These are phyloP conservation scores for Bellardia bayeri DNA, from an alignment of 2,888 invertebrate genomes.

Conservation along the genomic window DNA sequence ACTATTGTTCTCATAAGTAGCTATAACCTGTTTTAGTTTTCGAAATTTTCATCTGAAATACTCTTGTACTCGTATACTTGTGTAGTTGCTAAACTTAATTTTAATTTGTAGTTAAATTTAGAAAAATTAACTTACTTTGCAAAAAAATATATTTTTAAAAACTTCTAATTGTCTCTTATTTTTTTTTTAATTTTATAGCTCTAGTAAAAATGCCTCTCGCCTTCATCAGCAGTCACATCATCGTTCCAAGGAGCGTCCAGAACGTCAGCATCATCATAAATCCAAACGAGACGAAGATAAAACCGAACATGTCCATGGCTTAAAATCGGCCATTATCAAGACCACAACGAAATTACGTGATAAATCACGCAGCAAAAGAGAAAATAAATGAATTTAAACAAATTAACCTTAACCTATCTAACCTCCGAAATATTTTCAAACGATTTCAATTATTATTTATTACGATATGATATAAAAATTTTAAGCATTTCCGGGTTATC, in stretches of 20 bases:
- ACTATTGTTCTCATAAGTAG: slow-evolving; percentile 69
- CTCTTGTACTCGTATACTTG: slow-evolving; percentile 12
- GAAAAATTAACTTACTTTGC: slow-evolving; percentile 57
- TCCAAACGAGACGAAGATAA: slow-evolving; percentile 78
- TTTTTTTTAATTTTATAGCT: slow-evolving; percentile 74
- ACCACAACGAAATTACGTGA: slow-evolving; percentile 69
- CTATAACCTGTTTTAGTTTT: slow-evolving; percentile 31
- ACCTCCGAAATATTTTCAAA: neutral
- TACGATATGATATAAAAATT: slow-evolving; percentile 7
- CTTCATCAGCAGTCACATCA: slow-evolving; percentile 68
- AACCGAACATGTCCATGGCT: slow-evolving; percentile 64
- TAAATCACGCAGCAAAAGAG: slow-evolving; percentile 63
- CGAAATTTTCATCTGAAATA: slow-evolving; percentile 25
- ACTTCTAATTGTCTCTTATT: slow-evolving; percentile 22
- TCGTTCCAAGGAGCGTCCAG: slow-evolving; percentile 39
- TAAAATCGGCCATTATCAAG: slow-evolving; percentile 70
- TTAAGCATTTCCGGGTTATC: slow-evolving; percentile 68
- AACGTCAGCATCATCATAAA: slow-evolving; percentile 75
- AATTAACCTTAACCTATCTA: slow-evolving; percentile 41
- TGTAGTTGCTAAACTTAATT: slow-evolving; percentile 21
- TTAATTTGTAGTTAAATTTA: slow-evolving; percentile 71
- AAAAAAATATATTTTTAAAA: slow-evolving; percentile 30
- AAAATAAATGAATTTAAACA: slow-evolving; percentile 62
- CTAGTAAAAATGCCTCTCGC: slow-evolving; percentile 80
- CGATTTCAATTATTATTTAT: slow-evolving; percentile 38